Percentiles rank a stretch among this genome's conserved stretches.
These are phyloP conservation scores for Dasyprocta punctata DNA, from an alignment of 2,113 vertebrate genomes.

Conservation along the genomic window DNA sequence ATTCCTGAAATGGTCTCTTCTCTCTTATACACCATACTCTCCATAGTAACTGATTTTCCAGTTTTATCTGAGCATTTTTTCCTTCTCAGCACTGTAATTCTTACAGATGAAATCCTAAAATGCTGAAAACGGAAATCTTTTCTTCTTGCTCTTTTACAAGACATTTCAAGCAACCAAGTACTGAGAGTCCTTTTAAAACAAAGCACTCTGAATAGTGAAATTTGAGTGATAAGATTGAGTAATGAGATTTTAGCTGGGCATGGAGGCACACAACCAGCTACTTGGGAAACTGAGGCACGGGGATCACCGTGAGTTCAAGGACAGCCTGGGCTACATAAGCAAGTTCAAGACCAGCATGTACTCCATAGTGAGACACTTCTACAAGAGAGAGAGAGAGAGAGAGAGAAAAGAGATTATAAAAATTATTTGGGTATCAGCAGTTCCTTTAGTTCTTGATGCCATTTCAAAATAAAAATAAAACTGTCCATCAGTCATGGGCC, in stretches of 20 bases:
- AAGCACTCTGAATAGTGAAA: slow-evolving; percentile 18
- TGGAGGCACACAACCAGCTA: too few species aligned
- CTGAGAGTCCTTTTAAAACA: slow-evolving; percentile 19
- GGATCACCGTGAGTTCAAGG: neutral
- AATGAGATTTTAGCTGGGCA: neutral
- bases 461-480: slow-evolving; percentile 61
- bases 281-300: neutral
- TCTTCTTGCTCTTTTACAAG: neutral
- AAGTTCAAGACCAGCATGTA: neutral
- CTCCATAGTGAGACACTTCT: neutral
- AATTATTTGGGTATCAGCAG: neutral
- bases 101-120: slow-evolving; percentile 29
- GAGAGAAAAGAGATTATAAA: neutral
- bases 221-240: slow-evolving; percentile 26
- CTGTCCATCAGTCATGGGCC: neutral
- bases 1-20: neutral
- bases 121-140: slow-evolving; percentile 3
- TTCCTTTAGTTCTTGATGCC: neutral
- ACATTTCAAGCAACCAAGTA: slow-evolving; percentile 32
- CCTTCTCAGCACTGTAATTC: neutral
- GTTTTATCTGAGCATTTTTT: neutral
- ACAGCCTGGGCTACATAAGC: neutral
- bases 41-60: neutral
- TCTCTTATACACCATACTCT: neutral
- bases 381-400: fast-evolving